phyloP scores from a whole-genome alignment of 2,797 vertebrate genomes.

The Luscinia luscinia region DNA sequence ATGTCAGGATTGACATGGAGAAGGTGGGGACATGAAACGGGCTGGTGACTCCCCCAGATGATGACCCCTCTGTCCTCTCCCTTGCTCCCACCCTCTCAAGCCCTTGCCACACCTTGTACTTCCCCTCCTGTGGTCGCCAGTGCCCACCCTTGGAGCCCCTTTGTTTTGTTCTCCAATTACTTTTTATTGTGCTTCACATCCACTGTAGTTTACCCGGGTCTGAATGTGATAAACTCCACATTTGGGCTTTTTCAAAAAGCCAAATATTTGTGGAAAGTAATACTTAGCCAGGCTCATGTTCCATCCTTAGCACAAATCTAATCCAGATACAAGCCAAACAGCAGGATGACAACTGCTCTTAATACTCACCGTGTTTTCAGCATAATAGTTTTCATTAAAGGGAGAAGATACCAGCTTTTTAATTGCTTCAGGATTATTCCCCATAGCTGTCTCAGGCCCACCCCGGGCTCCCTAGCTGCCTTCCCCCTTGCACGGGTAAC shows the following conservation, averaged over 20 bases:
- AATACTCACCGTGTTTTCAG: background rate
- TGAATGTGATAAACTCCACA: slow-evolving; percentile 60
- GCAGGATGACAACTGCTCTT: slow-evolving; percentile 33
- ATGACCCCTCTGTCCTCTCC: background rate
- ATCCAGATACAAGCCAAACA: slow-evolving; percentile 55
- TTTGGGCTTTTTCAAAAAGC: background rate
- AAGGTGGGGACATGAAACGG: background rate
- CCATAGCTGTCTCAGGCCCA: background rate
- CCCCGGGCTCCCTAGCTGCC: background rate
- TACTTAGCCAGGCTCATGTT: slow-evolving; percentile 44
- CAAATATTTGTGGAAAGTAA: slow-evolving; percentile 62
- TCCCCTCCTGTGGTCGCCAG: fast-evolving
- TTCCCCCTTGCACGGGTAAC: background rate
- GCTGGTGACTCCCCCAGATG: background rate
- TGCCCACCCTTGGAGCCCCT: background rate
- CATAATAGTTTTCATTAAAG: background rate
- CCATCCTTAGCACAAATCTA: slow-evolving; percentile 55
- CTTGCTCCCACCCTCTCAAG: background rate
- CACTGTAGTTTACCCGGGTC: slow-evolving; percentile 14
- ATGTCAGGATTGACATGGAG: background rate
- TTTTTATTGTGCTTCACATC: slow-evolving; percentile 8
- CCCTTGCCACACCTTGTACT: background rate
- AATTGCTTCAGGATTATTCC: background rate
- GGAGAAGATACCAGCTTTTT: background rate
- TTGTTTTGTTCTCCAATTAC: background rate